These are phyloP conservation scores for Ochropleura plecta DNA, from an alignment of 2,888 invertebrate species.

Conservation along the genomic window DNA sequence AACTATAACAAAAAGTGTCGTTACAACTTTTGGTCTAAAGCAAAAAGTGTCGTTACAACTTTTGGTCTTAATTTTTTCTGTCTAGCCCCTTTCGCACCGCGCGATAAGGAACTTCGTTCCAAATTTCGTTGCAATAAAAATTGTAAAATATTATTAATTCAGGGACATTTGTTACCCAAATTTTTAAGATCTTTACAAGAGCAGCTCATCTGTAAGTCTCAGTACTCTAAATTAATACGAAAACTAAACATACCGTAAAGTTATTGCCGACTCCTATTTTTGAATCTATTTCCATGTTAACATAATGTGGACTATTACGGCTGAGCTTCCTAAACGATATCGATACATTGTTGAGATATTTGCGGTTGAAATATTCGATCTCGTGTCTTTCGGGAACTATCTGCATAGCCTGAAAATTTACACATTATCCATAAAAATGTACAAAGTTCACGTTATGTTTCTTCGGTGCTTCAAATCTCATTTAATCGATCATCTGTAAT, in stretches of 20 bases:
- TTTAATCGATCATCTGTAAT: neutral
- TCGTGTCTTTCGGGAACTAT: constrained; percentile 63
- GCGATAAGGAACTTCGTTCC: too few relatives aligned
- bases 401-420: constrained; percentile 54
- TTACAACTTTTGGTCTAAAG: too few relatives aligned
- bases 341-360: constrained; percentile 53
- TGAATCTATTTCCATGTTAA: constrained; percentile 52
- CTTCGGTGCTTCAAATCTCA: neutral
- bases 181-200: neutral
- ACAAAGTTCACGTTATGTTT: neutral
- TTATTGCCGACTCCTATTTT: constrained; percentile 58
- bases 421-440: neutral
- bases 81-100: too few relatives aligned
- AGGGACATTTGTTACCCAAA: too few relatives aligned
- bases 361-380: constrained; percentile 59
- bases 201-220: neutral
- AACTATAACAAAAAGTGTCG: too few relatives aligned
- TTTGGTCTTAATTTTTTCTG: too few relatives aligned
- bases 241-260: constrained; percentile 52
- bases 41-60: too few relatives aligned
- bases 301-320: constrained; percentile 62
- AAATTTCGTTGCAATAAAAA: too few relatives aligned
- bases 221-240: neutral
- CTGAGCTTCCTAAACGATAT: constrained; percentile 57
- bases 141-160: too few relatives aligned